Conservation (phyloP, 2,888 invertebrate genomes). For the Nysson spinosus region DNA sequence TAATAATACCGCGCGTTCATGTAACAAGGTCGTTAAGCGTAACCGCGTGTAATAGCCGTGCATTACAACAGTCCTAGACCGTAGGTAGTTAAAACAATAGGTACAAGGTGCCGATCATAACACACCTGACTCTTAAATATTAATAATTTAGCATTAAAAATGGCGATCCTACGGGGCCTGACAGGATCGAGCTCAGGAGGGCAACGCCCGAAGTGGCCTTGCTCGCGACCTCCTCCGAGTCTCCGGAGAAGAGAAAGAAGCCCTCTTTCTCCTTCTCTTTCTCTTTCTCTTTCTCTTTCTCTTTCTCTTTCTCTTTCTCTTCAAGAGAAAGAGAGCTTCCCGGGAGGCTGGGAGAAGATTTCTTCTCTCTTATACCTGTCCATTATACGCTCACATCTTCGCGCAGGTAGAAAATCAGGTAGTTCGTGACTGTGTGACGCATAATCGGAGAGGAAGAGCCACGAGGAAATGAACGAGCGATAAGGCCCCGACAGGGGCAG, state of each 20-base stretch:
- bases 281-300: too few species aligned
- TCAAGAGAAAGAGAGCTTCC: slow-evolving; percentile 49
- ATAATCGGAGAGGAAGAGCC: slow-evolving; percentile 7
- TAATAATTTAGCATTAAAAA: too few species aligned
- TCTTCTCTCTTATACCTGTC: slow-evolving; percentile 17
- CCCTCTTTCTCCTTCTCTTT: too few species aligned
- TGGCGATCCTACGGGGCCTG: too few species aligned
- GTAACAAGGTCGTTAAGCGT: slow-evolving; percentile 26
- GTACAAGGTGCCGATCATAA: too few species aligned
- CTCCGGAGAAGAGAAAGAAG: too few species aligned
- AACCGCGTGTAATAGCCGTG: neutral
- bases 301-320: too few species aligned
- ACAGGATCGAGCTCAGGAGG: slow-evolving; percentile 63
- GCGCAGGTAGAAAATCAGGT: too few species aligned
- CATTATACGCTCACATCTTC: slow-evolving; percentile 3
- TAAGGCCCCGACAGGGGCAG: neutral
- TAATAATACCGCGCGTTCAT: neutral
- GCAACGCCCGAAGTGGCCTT: slow-evolving; percentile 76
- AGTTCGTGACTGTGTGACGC: slow-evolving; percentile 3
- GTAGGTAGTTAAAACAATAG: too few species aligned
- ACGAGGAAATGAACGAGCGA: neutral
- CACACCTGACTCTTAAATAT: too few species aligned
- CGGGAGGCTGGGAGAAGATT: slow-evolving; percentile 35
- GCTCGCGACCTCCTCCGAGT: slow-evolving; percentile 74
- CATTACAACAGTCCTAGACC: slow-evolving; percentile 23